Conservation (phyloP, 2,888 invertebrate genomes). For the Notodonta dromedarius region DNA sequence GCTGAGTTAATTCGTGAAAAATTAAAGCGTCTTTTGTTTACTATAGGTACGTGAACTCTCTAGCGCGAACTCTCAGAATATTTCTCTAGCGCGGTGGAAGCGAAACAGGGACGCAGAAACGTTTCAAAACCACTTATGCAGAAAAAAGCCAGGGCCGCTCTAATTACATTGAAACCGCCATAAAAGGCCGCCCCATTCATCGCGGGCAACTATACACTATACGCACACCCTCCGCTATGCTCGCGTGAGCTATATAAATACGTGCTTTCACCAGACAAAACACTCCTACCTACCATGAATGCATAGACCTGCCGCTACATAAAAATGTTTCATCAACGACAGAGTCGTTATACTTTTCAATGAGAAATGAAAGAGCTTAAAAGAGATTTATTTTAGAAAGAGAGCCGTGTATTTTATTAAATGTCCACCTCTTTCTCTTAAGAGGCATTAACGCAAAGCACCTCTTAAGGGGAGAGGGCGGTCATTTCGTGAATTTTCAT, state of each 20-base stretch:
- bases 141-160: conserved; percentile 65
- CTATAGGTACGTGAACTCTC: conserved; percentile 24
- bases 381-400: conserved; percentile 32
- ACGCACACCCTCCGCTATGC: conserved; percentile 46
- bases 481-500: conserved; percentile 28
- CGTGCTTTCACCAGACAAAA: conserved; percentile 40
- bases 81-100: conserved; percentile 41
- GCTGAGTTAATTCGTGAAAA: background rate
- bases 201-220: conserved; percentile 49
- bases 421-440: conserved; percentile 36
- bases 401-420: conserved; percentile 39
- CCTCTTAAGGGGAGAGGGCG: conserved; percentile 30
- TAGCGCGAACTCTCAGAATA: conserved; percentile 43
- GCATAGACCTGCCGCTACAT: conserved; percentile 28
- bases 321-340: conserved; percentile 23
- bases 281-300: conserved; percentile 27
- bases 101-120: conserved; percentile 56
- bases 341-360: conserved; percentile 28
- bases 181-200: conserved; percentile 71
- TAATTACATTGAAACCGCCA: conserved; percentile 77
- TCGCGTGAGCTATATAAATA: conserved; percentile 42
- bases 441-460: conserved; percentile 39
- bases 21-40: background rate
- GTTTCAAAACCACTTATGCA: conserved; percentile 69
- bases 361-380: conserved; percentile 26